Evolutionary conservation across 2,888 invertebrate species (phyloP), one percentile per base, ranked within the genome.

Genomic region (Anorthoa munda): DNA sequence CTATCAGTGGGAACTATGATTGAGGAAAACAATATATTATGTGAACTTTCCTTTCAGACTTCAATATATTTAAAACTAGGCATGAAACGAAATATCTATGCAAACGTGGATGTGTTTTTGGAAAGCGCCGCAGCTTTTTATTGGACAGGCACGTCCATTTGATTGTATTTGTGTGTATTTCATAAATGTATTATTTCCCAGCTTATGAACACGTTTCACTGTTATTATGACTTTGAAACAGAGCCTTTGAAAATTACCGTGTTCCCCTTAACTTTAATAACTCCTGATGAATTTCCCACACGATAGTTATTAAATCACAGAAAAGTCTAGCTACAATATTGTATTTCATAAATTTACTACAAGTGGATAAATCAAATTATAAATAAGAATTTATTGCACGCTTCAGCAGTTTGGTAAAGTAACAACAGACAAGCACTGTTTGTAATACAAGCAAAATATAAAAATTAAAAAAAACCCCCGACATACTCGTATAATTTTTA

Each of bases 141-240:
- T 63, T 55, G 15, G 26, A 51, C 9, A n/a, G n/a, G n/a, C n/a
- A n/a, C n/a, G 58, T 55, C 39, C 13, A 53, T 12, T 63, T 53
- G 17, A 66, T 58, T 80, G 53, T 13, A 18, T 60, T 60, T 39
- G n/a, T 26, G 45, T n/a, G n/a, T n/a, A n/a, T 70, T 63, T 64
- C n/a, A 45, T 60, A 72, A 60, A 60, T 45, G 46, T 21, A 26
- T 59, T 69, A 61, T 76, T 46, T 26, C 15, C 9, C n/a, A 23
- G 51, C 48, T 26, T 4, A 46, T 5, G 17, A 18, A 12, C 21
- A 46, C 21, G 45, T 64, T 11, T 9, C 58, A 26, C 53, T 45
- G 18, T 48, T 11, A 53, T 60, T 50, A 21, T 4, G 9, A 15
- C 11, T 53, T 70, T 48, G 50, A 23, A 4, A 64, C 17, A 26